These are phyloP conservation scores for Daphoenositta chrysoptera DNA, from an alignment of 2,113 vertebrate species.

Conservation along the genomic window DNA sequence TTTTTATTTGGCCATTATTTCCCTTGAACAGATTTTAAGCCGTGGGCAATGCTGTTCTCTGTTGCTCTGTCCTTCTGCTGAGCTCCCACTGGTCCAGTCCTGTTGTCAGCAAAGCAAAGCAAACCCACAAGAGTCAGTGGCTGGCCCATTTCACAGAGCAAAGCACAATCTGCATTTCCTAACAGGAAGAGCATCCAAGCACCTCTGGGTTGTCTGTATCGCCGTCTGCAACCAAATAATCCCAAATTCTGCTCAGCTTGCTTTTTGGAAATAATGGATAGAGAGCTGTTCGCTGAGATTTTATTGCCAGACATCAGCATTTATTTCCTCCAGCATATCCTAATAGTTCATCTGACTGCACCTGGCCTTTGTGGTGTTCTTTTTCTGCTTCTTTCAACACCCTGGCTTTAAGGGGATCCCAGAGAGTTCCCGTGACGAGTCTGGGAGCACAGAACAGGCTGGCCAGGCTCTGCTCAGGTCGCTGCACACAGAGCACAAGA, in stretches of 20 bases:
- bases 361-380: neutral
- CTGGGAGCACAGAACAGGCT: neutral
- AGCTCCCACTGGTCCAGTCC: neutral
- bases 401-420: neutral
- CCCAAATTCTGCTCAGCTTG: neutral
- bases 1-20: conserved; percentile 8
- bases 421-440: neutral
- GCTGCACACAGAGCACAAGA: neutral
- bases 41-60: neutral
- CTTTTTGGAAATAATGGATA: neutral
- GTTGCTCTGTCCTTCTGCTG: neutral
- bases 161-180: neutral
- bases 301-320: neutral
- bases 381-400: neutral
- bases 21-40: conserved; percentile 56
- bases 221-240: neutral
- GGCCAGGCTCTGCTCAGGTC: neutral
- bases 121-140: neutral
- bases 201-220: neutral
- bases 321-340: neutral
- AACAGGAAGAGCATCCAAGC: neutral
- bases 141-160: neutral
- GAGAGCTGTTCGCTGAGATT: neutral
- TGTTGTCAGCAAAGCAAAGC: neutral
- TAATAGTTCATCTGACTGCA: neutral